phyloP scores from a whole-genome alignment of 2,888 invertebrate genomes.

The Macrophya alboannulata region DNA sequence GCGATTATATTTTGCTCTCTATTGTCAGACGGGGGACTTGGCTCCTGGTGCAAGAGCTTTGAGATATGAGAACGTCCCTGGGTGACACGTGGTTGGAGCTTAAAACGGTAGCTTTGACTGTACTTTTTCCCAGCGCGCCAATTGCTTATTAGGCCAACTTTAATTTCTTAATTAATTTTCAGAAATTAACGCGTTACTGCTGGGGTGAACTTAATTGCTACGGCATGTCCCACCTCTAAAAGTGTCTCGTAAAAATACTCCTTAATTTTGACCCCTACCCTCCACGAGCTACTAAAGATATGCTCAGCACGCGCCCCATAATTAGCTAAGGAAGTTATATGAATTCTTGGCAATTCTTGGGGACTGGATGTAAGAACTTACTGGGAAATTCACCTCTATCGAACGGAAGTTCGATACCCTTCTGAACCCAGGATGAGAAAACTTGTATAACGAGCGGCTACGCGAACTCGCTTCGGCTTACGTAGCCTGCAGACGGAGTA shows the following conservation, averaged over 20 bases:
- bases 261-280: conserved; percentile 61
- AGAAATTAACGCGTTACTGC: conserved; percentile 70
- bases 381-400: background rate
- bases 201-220: conserved; percentile 70
- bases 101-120: background rate
- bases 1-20: conserved; percentile 61
- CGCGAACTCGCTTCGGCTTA: background rate
- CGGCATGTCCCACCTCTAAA: conserved; percentile 69
- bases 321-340: conserved; percentile 56
- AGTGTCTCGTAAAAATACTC: conserved; percentile 68
- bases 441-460: conserved; percentile 34
- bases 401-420: background rate
- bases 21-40: conserved; percentile 30
- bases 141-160: conserved; percentile 60
- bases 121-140: background rate
- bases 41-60: conserved; percentile 28
- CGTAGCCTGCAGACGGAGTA: background rate
- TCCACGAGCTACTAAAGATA: conserved; percentile 61
- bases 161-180: conserved; percentile 74
- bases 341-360: conserved; percentile 44
- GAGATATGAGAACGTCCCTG: conserved; percentile 43
- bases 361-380: conserved; percentile 1
- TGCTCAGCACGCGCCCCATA: conserved; percentile 62
- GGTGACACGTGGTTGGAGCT: conserved; percentile 37
- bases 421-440: conserved; percentile 2